phyloP scores from a whole-genome alignment of 1,140 invertebrate genomes.

The Hycleus phaleratus region DNA sequence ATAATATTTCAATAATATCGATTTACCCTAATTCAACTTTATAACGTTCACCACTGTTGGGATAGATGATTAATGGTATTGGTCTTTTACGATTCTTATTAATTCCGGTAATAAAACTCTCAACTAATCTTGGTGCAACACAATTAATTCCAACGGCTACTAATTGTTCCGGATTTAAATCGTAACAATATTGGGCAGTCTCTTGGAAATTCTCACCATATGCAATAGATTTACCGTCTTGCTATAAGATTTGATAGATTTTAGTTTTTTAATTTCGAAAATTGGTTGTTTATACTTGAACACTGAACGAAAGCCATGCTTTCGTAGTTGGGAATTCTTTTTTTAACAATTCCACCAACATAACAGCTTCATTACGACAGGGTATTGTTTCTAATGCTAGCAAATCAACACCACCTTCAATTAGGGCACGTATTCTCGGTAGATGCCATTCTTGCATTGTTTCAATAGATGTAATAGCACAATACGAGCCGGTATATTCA shows the following conservation, averaged over 20 bases:
- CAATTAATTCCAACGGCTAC: constrained; percentile 84
- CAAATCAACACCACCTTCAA: constrained; percentile 71
- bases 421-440: constrained; percentile 63
- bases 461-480: constrained; percentile 54
- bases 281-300: constrained; percentile 50
- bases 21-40: constrained; percentile 50
- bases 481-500: constrained; percentile 82
- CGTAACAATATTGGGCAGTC: constrained; percentile 52
- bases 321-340: constrained; percentile 60
- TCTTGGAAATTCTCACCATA: constrained; percentile 67
- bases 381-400: constrained; percentile 88
- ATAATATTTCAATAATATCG: not conserved
- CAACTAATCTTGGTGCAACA: constrained; percentile 53
- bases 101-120: constrained; percentile 50
- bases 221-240: constrained; percentile 58
- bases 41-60: constrained; percentile 68
- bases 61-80: constrained; percentile 66
- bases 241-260: constrained; percentile 17
- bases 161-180: constrained; percentile 55
- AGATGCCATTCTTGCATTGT: constrained; percentile 74
- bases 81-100: constrained; percentile 44
- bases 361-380: constrained; percentile 69
- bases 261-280: not conserved
- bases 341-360: constrained; percentile 64
- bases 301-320: constrained; percentile 81